phyloP scores from a whole-genome alignment of 2,113 vertebrate species.

The Bufo gargarizans region DNA sequence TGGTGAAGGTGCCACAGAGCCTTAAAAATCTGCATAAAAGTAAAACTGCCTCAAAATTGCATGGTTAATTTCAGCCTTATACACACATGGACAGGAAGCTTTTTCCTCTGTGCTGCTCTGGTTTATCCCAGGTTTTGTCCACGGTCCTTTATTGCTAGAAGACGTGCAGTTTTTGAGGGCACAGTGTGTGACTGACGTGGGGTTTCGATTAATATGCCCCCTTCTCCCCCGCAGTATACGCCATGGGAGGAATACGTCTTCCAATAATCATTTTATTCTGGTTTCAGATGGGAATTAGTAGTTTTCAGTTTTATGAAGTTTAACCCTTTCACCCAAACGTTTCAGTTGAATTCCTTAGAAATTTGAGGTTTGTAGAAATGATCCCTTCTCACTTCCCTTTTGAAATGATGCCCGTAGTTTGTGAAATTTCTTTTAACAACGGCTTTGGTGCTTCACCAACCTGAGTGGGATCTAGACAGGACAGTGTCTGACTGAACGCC shows the following conservation, averaged over 20 bases:
- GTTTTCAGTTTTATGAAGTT: background rate
- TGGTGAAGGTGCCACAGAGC: too few species aligned
- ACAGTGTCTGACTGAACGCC: background rate
- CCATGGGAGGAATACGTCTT: background rate
- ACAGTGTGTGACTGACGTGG: too few species aligned
- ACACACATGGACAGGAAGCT: background rate
- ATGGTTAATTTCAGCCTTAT: background rate
- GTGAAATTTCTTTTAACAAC: slow-evolving; percentile 7
- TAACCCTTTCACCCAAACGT: background rate
- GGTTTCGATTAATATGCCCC: too few species aligned
- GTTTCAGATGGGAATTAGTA: background rate
- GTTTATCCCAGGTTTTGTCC: too few species aligned
- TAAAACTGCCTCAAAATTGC: too few species aligned
- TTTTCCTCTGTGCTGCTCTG: background rate
- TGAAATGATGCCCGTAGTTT: background rate
- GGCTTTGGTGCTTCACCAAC: background rate
- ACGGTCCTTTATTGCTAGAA: too few species aligned
- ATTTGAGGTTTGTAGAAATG: background rate
- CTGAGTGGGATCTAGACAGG: background rate
- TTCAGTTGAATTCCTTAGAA: slow-evolving; percentile 15
- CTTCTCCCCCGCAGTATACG: background rate
- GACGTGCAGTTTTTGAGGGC: too few species aligned
- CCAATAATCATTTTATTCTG: background rate
- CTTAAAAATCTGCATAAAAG: too few species aligned
- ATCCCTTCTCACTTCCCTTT: slow-evolving; percentile 2